Conservation (phyloP, 2,888 invertebrate genomes). For the Agrypnus murinus region DNA sequence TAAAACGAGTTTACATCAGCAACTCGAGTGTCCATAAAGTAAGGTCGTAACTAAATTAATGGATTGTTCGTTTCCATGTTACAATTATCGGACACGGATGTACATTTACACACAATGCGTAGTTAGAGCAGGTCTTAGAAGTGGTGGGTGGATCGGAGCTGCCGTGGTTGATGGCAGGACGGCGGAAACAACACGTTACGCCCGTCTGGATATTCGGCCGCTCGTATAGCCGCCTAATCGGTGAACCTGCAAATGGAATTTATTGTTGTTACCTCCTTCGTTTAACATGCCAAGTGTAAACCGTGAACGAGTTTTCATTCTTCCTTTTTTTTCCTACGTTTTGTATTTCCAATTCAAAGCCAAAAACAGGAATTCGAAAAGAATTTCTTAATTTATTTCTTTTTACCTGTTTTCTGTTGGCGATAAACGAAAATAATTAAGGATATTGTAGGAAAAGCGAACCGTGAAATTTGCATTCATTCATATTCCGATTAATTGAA, state of each 20-base stretch:
- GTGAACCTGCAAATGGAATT: conserved; percentile 53
- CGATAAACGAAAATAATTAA: too few relatives aligned
- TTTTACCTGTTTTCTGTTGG: too few relatives aligned
- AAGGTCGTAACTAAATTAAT: conserved; percentile 66
- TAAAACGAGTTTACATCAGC: conserved; percentile 60
- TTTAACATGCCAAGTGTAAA: conserved; percentile 16
- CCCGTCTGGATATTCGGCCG: conserved; percentile 52
- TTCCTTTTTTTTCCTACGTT: neutral
- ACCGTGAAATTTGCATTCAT: too few relatives aligned
- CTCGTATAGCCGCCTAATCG: conserved; percentile 47
- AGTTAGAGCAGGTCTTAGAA: conserved; percentile 58
- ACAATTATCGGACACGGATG: conserved; percentile 69
- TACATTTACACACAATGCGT: conserved; percentile 69
- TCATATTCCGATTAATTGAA: too few relatives aligned
- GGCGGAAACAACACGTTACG: conserved; percentile 54
- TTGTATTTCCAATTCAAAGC: neutral
- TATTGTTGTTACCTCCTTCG: conserved; percentile 43
- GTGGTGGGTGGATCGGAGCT: conserved; percentile 51
- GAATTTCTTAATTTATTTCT: too few relatives aligned
- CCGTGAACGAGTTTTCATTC: conserved; percentile 14
- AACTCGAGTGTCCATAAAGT: conserved; percentile 61
- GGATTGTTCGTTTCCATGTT: conserved; percentile 66
- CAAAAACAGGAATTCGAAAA: too few relatives aligned
- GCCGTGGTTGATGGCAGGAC: conserved; percentile 49
- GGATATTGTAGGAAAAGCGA: too few relatives aligned